Base-by-base conservation (phyloP, 1,140 invertebrate genomes). In the Bombus affinis region DNA sequence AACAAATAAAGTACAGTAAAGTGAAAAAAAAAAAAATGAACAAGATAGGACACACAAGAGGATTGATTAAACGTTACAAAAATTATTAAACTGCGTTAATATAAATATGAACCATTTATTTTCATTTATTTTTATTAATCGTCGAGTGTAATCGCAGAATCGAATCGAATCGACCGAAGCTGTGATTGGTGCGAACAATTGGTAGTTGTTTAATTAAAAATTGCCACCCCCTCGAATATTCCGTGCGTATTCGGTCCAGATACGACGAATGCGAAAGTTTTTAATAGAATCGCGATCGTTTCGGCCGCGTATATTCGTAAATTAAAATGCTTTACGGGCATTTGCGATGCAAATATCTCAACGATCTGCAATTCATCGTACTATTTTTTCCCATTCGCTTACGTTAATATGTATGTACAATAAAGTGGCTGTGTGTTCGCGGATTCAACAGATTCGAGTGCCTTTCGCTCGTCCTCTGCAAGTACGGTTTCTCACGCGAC, bases 281-380 rank as follows among this genome's bases (percentile, higher is more conserved):
- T 65, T 66, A 83, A 83, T 66, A 66, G 71, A 65, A 74, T 65
- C 8, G 32, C 72, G 35, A 53, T 47, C 81, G 72, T 42, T 44
- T 62, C 32, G n/a, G 32, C 28, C 81, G n/a, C 13, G 35, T 83
- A 59, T 76, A 76, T 75, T 10, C 72, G 72, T 66, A 83, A 83
- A 83, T 83, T 65, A 83, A 76, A 83, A 76, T 76, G 72, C 72
- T 83, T 82, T 65, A n/a, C 71, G 44, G 9, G 13, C 44, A 76
- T 83, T 83, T 83, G 81, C 71, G 71, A 74, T 83, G 81, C 72
- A 83, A 83, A 75, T 76, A 44, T 57, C 9, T 9, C 25, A 5
- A 28, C n/a, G 42, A 66, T 83, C 59, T 75, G 81, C 59, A 82
- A 75, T 82, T 73, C 68, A 81, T 74, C 72, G 81, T 83, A n/a